phyloP scores from a whole-genome alignment of 2,888 invertebrate genomes.

The Epicampocera succincta region DNA sequence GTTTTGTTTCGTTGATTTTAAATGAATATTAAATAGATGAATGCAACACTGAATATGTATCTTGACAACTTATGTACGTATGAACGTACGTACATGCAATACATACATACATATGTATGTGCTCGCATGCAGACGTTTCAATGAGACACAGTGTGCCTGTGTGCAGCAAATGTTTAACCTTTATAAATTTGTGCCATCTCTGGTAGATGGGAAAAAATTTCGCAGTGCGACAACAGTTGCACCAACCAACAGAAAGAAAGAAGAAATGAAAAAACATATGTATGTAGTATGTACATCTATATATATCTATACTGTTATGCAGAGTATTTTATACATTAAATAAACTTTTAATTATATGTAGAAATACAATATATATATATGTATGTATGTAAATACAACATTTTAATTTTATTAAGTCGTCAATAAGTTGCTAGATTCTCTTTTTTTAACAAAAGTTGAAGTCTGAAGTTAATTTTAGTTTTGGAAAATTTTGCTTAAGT shows the following conservation, averaged over 20 bases:
- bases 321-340: constrained; percentile 49
- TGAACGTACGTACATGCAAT: not conserved
- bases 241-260: constrained; percentile 45
- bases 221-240: constrained; percentile 66
- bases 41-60: not conserved
- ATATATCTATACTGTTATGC: constrained; percentile 19
- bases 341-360: constrained; percentile 37
- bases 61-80: not conserved
- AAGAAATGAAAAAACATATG: constrained; percentile 34
- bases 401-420: not conserved
- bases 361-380: not conserved
- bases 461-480: too few species aligned
- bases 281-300: too few species aligned
- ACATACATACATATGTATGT: not conserved
- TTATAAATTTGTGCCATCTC: constrained; percentile 52
- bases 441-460: too few species aligned
- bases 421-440: too few species aligned
- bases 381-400: not conserved
- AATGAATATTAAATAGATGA: constrained; percentile 53
- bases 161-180: constrained; percentile 37
- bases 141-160: not conserved
- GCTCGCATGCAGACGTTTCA: not conserved
- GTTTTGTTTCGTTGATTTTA: constrained; percentile 28
- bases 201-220: constrained; percentile 54
- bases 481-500: too few species aligned